These are phyloP conservation scores for Oithona nana DNA, from an alignment of 2,888 invertebrate species.

Conservation along the genomic window DNA sequence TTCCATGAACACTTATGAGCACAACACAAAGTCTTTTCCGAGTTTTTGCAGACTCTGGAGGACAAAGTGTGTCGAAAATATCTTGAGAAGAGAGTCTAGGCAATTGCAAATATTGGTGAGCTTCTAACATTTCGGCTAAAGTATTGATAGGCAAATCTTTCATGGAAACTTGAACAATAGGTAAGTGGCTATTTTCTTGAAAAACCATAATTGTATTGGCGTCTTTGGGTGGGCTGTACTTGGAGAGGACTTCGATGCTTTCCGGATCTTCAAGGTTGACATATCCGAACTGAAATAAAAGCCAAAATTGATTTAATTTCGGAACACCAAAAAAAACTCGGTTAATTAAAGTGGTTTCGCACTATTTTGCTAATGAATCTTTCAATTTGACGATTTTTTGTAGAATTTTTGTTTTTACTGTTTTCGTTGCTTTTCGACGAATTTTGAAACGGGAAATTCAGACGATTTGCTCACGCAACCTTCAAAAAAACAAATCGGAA, in stretches of 20 bases:
- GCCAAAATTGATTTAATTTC: too few species aligned
- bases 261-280: slow-evolving; percentile 1
- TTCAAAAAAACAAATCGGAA: too few species aligned
- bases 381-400: too few species aligned
- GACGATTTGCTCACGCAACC: too few species aligned
- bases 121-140: slow-evolving; percentile 41
- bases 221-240: neutral
- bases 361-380: too few species aligned
- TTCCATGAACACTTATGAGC: slow-evolving; percentile 43
- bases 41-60: slow-evolving; percentile 61
- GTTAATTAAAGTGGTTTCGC: too few species aligned
- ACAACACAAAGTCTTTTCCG: slow-evolving; percentile 55
- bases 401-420: too few species aligned
- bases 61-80: slow-evolving; percentile 63
- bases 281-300: slow-evolving; percentile 2
- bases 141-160: slow-evolving; percentile 71
- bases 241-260: neutral
- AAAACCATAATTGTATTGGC: slow-evolving; percentile 62
- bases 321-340: too few species aligned
- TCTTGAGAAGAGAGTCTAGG: slow-evolving; percentile 30
- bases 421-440: too few species aligned
- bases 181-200: slow-evolving; percentile 57
- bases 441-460: too few species aligned
- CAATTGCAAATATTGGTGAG: slow-evolving; percentile 16
- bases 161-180: slow-evolving; percentile 71